Conservation (phyloP, 2,113 vertebrate species). For the Dicerorhinus sumatrensis region DNA sequence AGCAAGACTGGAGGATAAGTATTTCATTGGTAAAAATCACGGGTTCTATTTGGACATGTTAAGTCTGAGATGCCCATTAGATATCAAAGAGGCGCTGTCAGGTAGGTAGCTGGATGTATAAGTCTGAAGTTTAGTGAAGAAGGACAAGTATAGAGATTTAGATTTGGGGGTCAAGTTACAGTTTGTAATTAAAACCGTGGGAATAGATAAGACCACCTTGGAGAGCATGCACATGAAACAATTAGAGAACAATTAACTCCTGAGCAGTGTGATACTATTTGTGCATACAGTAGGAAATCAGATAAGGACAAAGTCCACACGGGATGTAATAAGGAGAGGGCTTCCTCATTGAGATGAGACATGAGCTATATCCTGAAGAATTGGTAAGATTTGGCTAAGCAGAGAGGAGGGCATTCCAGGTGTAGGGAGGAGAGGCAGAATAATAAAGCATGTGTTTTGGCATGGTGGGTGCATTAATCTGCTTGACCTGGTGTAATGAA, state of each 20-base stretch:
- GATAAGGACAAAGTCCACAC: not conserved
- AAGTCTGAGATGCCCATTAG: not conserved
- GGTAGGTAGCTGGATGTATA: not conserved
- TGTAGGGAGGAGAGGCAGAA: not conserved
- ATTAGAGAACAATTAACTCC: not conserved
- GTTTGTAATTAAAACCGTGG: constrained; percentile 36
- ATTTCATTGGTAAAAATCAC: not conserved
- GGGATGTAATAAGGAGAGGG: not conserved
- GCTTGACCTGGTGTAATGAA: not conserved
- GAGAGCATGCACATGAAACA: not conserved
- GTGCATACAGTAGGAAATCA: not conserved
- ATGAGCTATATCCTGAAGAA: not conserved
- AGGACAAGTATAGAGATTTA: not conserved
- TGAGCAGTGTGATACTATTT: not conserved
- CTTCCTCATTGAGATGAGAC: not conserved
- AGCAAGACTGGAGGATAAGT: not conserved
- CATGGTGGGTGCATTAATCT: not conserved
- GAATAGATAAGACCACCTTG: not conserved
- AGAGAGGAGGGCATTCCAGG: not conserved
- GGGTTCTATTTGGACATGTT: constrained; percentile 36
- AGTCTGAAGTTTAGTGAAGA: constrained; percentile 20
- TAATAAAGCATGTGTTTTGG: not conserved
- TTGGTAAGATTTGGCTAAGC: constrained; percentile 12
- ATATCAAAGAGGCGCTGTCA: not conserved
- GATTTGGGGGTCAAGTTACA: not conserved